Percentiles rank a stretch among this genome's conserved stretches.
These are phyloP conservation scores for Plotosus lineatus DNA, from an alignment of 2,113 vertebrate species.

Conservation along the genomic window DNA sequence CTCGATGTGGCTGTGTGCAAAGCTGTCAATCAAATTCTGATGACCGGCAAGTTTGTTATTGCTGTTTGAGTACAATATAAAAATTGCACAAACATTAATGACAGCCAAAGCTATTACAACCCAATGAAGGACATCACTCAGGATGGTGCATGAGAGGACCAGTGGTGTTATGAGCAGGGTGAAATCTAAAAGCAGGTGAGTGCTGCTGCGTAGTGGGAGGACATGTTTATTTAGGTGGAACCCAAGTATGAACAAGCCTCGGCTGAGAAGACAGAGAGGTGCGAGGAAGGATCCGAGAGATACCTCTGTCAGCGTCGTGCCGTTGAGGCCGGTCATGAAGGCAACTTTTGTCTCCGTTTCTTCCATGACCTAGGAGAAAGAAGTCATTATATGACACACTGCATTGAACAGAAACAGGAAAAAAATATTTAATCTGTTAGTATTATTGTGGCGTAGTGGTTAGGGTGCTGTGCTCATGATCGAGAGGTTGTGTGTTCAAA, in stretches of 20 bases:
- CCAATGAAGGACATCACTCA: conserved; percentile 70
- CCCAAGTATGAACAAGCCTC: conserved; percentile 81
- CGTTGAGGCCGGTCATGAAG: conserved; percentile 89
- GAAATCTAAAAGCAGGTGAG: conserved; percentile 82
- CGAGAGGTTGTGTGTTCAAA: no score
- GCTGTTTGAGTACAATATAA: conserved; percentile 61
- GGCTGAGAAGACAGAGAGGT: conserved; percentile 79
- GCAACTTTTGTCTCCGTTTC: conserved; percentile 83
- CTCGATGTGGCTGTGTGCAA: conserved; percentile 72
- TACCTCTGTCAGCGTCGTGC: conserved; percentile 86
- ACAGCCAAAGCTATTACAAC: conserved; percentile 62
- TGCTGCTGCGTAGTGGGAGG: conserved; percentile 62
- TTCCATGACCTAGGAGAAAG: conserved; percentile 78
- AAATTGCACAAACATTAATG: conserved; percentile 63
- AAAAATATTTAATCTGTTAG: neutral
- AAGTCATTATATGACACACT: neutral
- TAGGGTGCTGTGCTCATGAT: no score
- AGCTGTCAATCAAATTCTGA: conserved; percentile 64
- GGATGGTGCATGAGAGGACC: conserved; percentile 79
- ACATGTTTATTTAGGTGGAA: conserved; percentile 64
- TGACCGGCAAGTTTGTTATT: conserved; percentile 49
- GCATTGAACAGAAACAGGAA: neutral
- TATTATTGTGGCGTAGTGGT: no score
- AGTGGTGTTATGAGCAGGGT: conserved; percentile 77
- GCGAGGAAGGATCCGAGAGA: conserved; percentile 75